phyloP scores from a whole-genome alignment of 1,140 invertebrate genomes.

The Zaprionus ornatus region DNA sequence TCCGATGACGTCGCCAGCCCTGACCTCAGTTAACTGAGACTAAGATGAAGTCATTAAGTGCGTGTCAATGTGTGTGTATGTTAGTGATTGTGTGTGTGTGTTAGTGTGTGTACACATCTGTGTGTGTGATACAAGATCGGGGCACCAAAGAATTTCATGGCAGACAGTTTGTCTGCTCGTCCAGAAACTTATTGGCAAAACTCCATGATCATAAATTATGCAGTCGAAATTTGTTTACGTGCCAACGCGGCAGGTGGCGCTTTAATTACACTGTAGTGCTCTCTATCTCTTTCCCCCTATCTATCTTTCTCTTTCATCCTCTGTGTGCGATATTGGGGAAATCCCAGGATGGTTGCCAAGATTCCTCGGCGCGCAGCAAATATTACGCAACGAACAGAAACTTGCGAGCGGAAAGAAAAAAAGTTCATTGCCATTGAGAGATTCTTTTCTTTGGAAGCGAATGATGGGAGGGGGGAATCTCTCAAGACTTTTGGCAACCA shows the following conservation, averaged over 20 bases:
- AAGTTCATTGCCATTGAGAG: constrained; percentile 64
- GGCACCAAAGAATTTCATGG: constrained; percentile 14
- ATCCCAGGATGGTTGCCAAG: constrained; percentile 72
- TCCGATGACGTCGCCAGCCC: constrained; percentile 45
- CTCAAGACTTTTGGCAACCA: constrained; percentile 71
- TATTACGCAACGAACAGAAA: constrained; percentile 72
- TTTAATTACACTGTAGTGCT: constrained; percentile 67
- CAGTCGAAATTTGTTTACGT: constrained; percentile 75
- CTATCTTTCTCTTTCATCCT: not conserved
- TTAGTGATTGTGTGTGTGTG: not conserved
- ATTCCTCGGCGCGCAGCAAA: constrained; percentile 53
- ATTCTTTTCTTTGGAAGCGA: constrained; percentile 73
- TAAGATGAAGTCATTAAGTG: constrained; percentile 63
- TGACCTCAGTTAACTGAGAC: constrained; percentile 68
- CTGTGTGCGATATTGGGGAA: constrained; percentile 47
- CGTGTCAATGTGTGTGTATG: constrained; percentile 16
- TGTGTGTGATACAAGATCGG: constrained; percentile 29
- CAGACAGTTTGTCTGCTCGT: constrained; percentile 64
- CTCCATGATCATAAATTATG: constrained; percentile 82
- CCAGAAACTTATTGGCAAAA: constrained; percentile 78
- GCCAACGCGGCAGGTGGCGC: constrained; percentile 67
- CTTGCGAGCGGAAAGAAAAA: constrained; percentile 31
- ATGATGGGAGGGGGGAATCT: constrained; percentile 63
- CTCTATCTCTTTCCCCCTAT: constrained; percentile 6
- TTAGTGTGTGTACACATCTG: not conserved